Conservation (phyloP, 2,113 vertebrate genomes). For the Trichechus manatus region DNA sequence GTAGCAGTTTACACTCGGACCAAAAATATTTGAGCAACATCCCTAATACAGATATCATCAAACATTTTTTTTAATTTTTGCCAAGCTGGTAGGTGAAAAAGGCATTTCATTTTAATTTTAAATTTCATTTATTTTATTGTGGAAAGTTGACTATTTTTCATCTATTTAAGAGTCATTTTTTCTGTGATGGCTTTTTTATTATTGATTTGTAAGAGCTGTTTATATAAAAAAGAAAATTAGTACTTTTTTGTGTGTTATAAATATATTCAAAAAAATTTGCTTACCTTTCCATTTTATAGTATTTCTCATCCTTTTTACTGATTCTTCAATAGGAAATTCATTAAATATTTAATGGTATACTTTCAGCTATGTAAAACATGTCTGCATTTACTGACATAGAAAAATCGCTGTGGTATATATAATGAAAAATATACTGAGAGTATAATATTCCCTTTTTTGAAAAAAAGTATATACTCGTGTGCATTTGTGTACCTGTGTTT, state of each 20-base stretch:
- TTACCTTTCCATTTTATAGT: background rate
- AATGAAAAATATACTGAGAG: background rate
- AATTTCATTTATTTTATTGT: background rate
- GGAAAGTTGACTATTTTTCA: constrained; percentile 7
- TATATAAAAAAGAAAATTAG: background rate
- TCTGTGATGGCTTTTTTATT: background rate
- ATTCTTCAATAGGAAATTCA: background rate
- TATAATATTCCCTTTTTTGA: background rate
- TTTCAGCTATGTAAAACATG: background rate
- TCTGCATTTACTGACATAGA: background rate
- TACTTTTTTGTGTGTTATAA: background rate
- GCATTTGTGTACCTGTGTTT: background rate
- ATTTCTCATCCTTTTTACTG: constrained; percentile 36
- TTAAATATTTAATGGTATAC: background rate
- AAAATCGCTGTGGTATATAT: background rate
- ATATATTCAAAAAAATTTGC: background rate
- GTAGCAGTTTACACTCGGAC: background rate
- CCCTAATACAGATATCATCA: background rate
- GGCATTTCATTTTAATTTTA: background rate
- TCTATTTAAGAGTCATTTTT: background rate
- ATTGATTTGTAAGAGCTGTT: background rate
- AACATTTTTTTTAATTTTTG: background rate
- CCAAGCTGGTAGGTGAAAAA: background rate
- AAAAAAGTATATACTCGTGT: background rate
- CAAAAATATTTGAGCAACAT: background rate